Evolutionary conservation across 2,888 invertebrate species (phyloP), one percentile per base, ranked within the genome.

Genomic region (Philopedon plagiatum): DNA sequence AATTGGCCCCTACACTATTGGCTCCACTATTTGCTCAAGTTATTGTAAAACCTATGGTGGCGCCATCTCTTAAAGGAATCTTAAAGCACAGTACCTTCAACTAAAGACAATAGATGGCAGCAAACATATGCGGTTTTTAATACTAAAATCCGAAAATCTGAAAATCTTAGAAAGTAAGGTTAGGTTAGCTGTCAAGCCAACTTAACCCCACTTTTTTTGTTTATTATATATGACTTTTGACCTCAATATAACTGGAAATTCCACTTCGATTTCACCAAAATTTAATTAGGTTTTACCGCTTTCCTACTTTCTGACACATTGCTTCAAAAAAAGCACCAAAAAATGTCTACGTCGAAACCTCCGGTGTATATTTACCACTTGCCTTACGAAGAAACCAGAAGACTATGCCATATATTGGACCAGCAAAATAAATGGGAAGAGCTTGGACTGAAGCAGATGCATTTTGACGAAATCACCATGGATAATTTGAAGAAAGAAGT

Each of bases 401-500:
- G 92, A 78, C 81, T 97, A 41, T 95, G 94, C 81, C 87, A 90
- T 76, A 89, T 95, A 76, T 86, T 97, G 62, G 96, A 97, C 82
- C 89, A 91, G 76, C 90, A 93, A 81, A 90, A 93, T 77, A 89
- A 90, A 78, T 97, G 96, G 96, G 91, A 92, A 81, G 92, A 92
- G 79, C 85, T 97, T 73, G 96, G 92, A 29, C 89, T 89, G 69
- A 86, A 86, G 70, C 84, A 87, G 71, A 94, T 94, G 91, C 87
- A 90, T 68, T 93, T 91, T 80, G 88, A 89, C 71, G 86, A 89
- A 1, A 86, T 87, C 61, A 88, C 89, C 26, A 87, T 80, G 57
- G 76, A 90, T 88, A 87, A 87, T 80, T 87, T 92, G 65, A 88
- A 88, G 75, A 87, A 89, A 78, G 87, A 87, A 58, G 86, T 89